Base-by-base conservation (phyloP, 2,888 invertebrate species). In the Meghimatium bilineatum region DNA sequence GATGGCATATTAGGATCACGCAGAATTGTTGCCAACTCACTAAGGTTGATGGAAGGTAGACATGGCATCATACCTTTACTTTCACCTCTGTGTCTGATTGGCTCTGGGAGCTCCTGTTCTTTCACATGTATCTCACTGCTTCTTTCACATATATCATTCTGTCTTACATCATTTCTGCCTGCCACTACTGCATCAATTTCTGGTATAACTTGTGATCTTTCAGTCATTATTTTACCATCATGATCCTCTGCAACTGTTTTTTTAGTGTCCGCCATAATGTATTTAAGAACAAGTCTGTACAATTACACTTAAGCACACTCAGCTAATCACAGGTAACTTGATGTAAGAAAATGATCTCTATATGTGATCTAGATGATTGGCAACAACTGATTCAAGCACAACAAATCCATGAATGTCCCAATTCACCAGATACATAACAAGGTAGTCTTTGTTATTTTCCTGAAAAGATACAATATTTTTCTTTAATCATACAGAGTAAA, bases 1-100 rank as follows among this genome's bases (percentile, higher is more conserved):
- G 83, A 63, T 60, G 83, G 83, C 83, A 83, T 83, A 36, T 72
- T 66, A n/a, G 83, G 83, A 66, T 34, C 36, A 36, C 69, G 72
- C 5, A 83, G 66, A 36, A 83, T 66, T 38, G 52, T 79, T 38
- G 79, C 60, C 71, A 83, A 29, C 52, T 83, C 83, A n/a, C 17
- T 17, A 14, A 83, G 72, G n/a, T 83, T 71, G 26, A 83, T 83
- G 29, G 72, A 79, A 20, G 83, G 83, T 26, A 83, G 49, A 23
- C 83, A 72, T 26, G 74, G 71, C n/a, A 44, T 52, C 63, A 74
- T 74, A 38, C 66, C 66, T 49, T 78, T 78, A 63, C 63, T 52
- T 49, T 72, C 72, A 78, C 67, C 44, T 44, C 38, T 63, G 17
- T 60, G 78, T 26, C 67, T 66, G 17, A 78, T 63, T 36, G 29